Evolutionary conservation across 2,113 vertebrate genomes (phyloP).

Genomic region (Salvelinus alpinus): DNA sequence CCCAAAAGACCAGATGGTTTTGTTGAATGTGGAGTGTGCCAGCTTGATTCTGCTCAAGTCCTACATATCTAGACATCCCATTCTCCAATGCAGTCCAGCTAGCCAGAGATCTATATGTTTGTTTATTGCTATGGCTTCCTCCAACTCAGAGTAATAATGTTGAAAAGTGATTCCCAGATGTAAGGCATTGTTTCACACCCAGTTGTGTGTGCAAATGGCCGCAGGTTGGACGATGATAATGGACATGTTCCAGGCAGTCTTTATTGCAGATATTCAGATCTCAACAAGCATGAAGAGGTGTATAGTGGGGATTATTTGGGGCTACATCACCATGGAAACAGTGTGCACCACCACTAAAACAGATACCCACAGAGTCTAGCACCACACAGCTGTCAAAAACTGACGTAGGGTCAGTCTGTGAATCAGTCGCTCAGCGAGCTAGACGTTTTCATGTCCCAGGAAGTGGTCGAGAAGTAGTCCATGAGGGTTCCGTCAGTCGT

Average conservation of each 20-base stretch:
- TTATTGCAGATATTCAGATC: no score
- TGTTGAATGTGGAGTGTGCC: constrained; percentile 48
- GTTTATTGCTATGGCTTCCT: not conserved
- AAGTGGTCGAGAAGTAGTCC: constrained; percentile 38
- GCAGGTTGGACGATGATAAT: no score
- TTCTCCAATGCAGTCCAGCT: not conserved
- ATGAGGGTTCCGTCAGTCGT: constrained; percentile 10
- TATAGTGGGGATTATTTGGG: constrained; percentile 46
- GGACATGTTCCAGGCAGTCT: no score
- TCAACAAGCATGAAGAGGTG: no score
- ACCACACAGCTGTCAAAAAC: constrained; percentile 37
- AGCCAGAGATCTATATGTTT: not conserved
- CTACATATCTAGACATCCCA: constrained; percentile 6
- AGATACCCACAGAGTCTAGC: constrained; percentile 53
- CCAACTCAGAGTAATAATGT: no score
- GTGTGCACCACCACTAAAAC: constrained; percentile 51
- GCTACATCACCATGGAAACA: constrained; percentile 62
- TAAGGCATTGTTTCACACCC: no score
- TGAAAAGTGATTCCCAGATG: no score
- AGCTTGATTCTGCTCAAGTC: constrained; percentile 6
- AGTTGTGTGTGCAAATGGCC: no score
- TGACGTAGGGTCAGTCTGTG: constrained; percentile 43
- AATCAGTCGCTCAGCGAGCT: constrained; percentile 42
- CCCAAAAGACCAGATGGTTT: constrained; percentile 65
- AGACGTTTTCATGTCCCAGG: constrained; percentile 51